Evolutionary conservation across 2,797 vertebrate genomes (phyloP).

Genomic region (Macropus fuliginosus): DNA sequence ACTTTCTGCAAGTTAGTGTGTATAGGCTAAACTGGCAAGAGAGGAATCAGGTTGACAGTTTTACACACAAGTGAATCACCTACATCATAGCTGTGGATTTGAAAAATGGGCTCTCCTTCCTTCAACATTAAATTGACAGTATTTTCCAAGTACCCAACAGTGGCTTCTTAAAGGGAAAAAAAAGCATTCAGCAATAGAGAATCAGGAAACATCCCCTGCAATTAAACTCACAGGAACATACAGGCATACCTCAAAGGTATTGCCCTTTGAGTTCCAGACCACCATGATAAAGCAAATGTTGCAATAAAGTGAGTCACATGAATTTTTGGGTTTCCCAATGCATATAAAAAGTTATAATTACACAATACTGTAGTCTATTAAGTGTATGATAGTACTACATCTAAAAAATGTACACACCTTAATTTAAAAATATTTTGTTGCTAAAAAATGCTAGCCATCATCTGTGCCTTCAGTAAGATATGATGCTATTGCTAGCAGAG

Average conservation of each 20-base stretch:
- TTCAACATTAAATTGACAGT: not conserved
- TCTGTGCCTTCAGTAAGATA: not conserved
- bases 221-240: not conserved
- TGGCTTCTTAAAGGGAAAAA: not conserved
- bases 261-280: not conserved
- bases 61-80: too few species aligned
- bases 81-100: not conserved
- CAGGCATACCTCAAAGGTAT: not conserved
- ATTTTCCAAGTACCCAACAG: not conserved
- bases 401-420: not conserved
- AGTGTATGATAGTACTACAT: not conserved
- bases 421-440: not conserved
- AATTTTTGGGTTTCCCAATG: not conserved
- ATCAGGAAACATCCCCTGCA: not conserved
- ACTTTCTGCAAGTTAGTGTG: too few species aligned
- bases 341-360: not conserved
- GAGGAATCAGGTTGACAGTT: too few species aligned
- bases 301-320: not conserved
- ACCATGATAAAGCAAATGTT: not conserved
- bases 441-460: not conserved
- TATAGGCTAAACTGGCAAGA: too few species aligned
- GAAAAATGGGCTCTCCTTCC: not conserved
- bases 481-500: not conserved
- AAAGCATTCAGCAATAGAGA: not conserved
- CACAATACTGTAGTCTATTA: not conserved